A percentile compares a stretch with the other conserved stretches of the same genome.
Evolutionary conservation across 2,113 vertebrate species (phyloP).

Genomic region (Erythrocebus patas): DNA sequence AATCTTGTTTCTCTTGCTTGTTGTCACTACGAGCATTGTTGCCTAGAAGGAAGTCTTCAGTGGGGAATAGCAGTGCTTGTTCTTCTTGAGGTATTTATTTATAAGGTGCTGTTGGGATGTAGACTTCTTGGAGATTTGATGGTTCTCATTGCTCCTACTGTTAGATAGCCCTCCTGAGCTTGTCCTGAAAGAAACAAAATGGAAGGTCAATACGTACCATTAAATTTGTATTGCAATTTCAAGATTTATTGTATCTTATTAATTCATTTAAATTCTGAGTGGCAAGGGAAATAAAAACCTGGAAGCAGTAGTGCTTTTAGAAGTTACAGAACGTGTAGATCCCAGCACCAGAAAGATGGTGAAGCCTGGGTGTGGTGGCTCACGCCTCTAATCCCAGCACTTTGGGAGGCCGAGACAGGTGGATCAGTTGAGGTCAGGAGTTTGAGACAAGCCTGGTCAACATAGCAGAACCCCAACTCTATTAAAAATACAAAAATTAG

Average conservation of each 20-base stretch:
- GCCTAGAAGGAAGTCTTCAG: not conserved
- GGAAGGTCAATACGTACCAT: not conserved
- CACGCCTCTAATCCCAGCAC: no score
- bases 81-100: not conserved
- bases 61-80: not conserved
- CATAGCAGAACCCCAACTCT: no score
- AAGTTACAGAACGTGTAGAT: not conserved
- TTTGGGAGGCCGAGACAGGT: no score
- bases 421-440: no score
- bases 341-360: not conserved
- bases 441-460: no score
- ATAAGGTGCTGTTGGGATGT: not conserved
- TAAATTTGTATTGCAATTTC: not conserved
- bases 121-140: not conserved
- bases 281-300: not conserved
- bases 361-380: no score
- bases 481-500: no score
- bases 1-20: not conserved
- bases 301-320: not conserved
- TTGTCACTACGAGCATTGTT: not conserved
- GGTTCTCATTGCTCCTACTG: not conserved
- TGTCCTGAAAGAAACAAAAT: not conserved
- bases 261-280: not conserved
- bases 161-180: not conserved
- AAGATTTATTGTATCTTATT: not conserved